Base-by-base conservation (phyloP, 2,113 vertebrate genomes). In the Athene noctua region DNA sequence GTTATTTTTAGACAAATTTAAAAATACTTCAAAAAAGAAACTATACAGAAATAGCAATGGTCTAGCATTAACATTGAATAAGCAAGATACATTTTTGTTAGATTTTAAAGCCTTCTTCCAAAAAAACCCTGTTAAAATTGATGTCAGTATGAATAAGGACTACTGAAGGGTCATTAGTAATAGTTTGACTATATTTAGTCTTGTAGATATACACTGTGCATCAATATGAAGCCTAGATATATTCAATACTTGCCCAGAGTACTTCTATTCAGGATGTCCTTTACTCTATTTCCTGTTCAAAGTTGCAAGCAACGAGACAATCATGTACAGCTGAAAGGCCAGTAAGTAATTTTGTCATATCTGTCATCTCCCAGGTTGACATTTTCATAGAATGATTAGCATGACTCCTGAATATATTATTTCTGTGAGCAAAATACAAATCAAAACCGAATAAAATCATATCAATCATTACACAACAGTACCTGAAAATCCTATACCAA, bases 391-490 rank as follows among this genome's bases (percentile, higher is more conserved):
- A 74, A 52, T 38, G 17, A 36, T 59, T 32, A 49, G 12, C 7
- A 36, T 40, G 15, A n/a, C 54, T 82, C 36, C 18, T 83, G 34
- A 82, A 75, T 32, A 36, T 38, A 58, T 54, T 61, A 52, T 62
- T 75, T 94, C 26, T 86, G 32, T 90, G 34, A 86, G 46, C 10
- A 94, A 63, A 85, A n/a, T 27, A 57, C 8, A 74, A 84, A 84
- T 40, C 26, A 62, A 52, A 66, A 92, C 18, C 9, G 74, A 49
- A 51, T 65, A 70, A 74, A 87, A 65, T 42, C 13, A 63, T 54
- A 67, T 2, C 11, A 59, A 26, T 23, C 6, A 3, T 61, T n/a
- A 27, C 9, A 26, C 18, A 57, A 47, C 22, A n/a, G 44, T n/a
- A 59, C 23, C 29, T 84, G 25, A 80, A 80, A 84, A 52, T 72